phyloP scores from a whole-genome alignment of 2,888 invertebrate species.

The Tetrapedia diversipes region DNA sequence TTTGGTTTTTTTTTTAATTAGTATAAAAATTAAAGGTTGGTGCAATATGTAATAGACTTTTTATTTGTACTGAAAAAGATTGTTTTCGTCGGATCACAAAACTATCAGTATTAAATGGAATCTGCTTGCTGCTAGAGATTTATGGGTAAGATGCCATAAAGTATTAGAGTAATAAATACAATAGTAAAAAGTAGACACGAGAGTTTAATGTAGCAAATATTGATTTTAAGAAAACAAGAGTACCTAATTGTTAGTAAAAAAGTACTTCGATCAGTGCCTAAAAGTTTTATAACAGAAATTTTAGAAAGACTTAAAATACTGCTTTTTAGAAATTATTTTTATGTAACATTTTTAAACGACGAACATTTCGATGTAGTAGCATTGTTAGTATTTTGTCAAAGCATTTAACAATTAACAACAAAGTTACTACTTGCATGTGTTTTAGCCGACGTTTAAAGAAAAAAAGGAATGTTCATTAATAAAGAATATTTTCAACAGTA shows the following conservation, averaged over 20 bases:
- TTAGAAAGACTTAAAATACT: slow-evolving; percentile 32
- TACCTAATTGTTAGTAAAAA: slow-evolving; percentile 45
- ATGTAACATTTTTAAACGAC: slow-evolving; percentile 23
- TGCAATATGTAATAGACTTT: background rate
- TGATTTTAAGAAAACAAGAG: slow-evolving; percentile 22
- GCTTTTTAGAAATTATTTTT: slow-evolving; percentile 46
- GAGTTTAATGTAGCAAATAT: slow-evolving; percentile 28
- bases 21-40: background rate
- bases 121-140: slow-evolving; percentile 40
- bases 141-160: slow-evolving; percentile 52
- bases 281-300: slow-evolving; percentile 29
- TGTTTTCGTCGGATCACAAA: slow-evolving; percentile 31
- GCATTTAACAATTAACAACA: slow-evolving; percentile 35
- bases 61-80: slow-evolving; percentile 2
- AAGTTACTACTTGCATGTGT: slow-evolving; percentile 27
- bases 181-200: slow-evolving; percentile 14
- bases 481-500: slow-evolving; percentile 41
- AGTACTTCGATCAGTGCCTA: slow-evolving; percentile 23
- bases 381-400: slow-evolving; percentile 25
- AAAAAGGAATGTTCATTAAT: slow-evolving; percentile 36
- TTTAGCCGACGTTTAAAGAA: slow-evolving; percentile 17
- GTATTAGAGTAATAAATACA: slow-evolving; percentile 42
- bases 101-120: slow-evolving; percentile 52
- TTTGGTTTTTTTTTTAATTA: background rate
- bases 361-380: slow-evolving; percentile 25